Conservation (phyloP, 1,140 invertebrate species). For the Neomicropteryx cornuta region DNA sequence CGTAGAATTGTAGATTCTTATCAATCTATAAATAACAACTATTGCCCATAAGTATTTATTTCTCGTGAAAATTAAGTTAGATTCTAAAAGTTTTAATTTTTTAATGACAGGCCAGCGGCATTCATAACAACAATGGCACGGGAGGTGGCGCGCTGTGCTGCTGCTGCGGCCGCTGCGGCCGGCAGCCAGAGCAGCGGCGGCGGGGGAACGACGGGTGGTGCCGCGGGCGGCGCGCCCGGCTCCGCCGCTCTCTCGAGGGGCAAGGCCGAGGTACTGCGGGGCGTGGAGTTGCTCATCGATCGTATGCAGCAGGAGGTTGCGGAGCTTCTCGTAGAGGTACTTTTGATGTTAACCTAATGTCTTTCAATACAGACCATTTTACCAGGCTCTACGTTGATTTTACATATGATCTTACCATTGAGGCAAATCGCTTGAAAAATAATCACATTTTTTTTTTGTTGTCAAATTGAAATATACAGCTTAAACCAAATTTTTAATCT, state of each 20-base stretch:
- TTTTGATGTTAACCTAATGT: constrained; percentile 3
- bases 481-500: too few relatives aligned
- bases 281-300: constrained; percentile 92
- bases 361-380: too few relatives aligned
- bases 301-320: constrained; percentile 94
- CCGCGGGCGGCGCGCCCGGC: constrained; percentile 65
- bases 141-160: constrained; percentile 91
- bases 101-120: constrained; percentile 65
- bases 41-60: too few relatives aligned
- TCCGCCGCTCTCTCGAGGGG: constrained; percentile 76
- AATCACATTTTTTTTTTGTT: too few relatives aligned
- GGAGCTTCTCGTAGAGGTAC: constrained; percentile 83
- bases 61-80: too few relatives aligned
- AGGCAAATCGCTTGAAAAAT: too few relatives aligned
- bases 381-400: too few relatives aligned
- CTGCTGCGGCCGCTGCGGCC: constrained; percentile 86
- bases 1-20: too few relatives aligned
- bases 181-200: constrained; percentile 74
- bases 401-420: too few relatives aligned
- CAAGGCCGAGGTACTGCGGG: constrained; percentile 86
- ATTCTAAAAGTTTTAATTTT: too few relatives aligned
- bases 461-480: too few relatives aligned
- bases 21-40: too few relatives aligned
- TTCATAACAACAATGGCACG: constrained; percentile 97
- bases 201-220: constrained; percentile 70